A percentile compares a stretch with the other conserved stretches of the same genome.
Evolutionary conservation across 2,797 vertebrate genomes (phyloP).

Genomic region (Anisognathus igniventris): DNA sequence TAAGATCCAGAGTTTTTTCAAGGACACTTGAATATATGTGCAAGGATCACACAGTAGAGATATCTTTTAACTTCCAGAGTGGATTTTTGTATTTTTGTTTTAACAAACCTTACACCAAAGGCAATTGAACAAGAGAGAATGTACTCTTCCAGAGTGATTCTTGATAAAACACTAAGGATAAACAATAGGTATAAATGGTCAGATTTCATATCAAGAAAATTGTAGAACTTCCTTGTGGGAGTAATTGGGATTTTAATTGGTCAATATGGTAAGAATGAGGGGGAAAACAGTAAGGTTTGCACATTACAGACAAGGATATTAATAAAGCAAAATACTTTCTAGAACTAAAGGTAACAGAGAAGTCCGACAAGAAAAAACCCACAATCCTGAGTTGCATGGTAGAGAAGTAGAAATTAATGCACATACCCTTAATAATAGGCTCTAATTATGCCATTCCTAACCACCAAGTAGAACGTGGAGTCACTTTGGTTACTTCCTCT

Average conservation of each 20-base stretch:
- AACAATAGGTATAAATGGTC: neutral
- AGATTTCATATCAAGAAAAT: neutral
- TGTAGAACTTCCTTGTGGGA: neutral
- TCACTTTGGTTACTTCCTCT: neutral
- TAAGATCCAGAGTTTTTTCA: neutral
- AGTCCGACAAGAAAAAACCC: neutral
- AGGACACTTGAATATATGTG: accelerated
- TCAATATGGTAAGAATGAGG: neutral
- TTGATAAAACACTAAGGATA: neutral
- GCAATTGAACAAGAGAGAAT: neutral
- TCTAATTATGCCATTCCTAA: neutral
- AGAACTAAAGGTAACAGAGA: neutral
- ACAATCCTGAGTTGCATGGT: neutral
- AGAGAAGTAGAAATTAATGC: neutral
- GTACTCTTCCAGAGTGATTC: neutral
- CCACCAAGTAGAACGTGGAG: neutral
- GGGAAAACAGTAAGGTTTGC: neutral
- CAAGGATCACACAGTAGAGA: neutral
- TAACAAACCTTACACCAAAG: neutral
- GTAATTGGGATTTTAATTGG: neutral
- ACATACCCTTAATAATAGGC: neutral
- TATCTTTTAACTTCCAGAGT: neutral
- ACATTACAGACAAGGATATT: neutral
- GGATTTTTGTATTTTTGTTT: neutral
- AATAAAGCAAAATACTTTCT: neutral